Evolutionary conservation across 2,888 invertebrate species (phyloP), one percentile per base, ranked within the genome.

Genomic region (Agriotes lineatus): DNA sequence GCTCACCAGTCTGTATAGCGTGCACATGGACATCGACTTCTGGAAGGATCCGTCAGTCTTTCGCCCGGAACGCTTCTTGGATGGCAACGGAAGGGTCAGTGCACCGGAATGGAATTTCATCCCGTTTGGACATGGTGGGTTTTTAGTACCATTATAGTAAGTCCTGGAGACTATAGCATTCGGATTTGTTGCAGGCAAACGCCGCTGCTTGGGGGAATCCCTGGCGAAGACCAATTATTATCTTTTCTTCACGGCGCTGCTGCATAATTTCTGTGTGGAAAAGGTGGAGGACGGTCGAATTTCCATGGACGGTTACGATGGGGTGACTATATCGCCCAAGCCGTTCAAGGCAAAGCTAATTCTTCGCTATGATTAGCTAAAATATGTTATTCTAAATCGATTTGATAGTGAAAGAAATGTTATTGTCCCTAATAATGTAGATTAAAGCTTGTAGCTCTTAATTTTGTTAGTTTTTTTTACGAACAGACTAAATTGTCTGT

Each of bases 51-150:
- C 92, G 0, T 75, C 86, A 0, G 79, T 78, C 52, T 92, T 92
- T 78, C 82, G 85, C 4, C 92, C 92, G 0, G 89, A 91, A 75
- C 85, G 92, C 52, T 92, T 92, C 82, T 79, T 92, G 35, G 81
- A 86, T 42, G 85, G 73, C 74, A 85, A 88, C 18, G 89, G 89
- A 9, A 86, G 87, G 37, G 62, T 80, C 18, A 19, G 64, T 7
- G 76, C 75, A 72, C 86, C 85, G 72, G 85, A 87, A 58, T 89
- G 88, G 72, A 84, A 88, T 73, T 86, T 88, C 76, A 87, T 89
- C 66, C 87, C 89, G 7, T 93, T 92, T 77, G 92, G 93, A 69
- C 83, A 88, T 79, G 92, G 93, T 91, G 82, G 22, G 6, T 9
- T 6, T 9, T 9, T 9, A 33, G 6, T 33, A 6, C 6, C 6